Evolutionary conservation across 2,888 invertebrate species (phyloP).

Genomic region (Celastrina argiolus): DNA sequence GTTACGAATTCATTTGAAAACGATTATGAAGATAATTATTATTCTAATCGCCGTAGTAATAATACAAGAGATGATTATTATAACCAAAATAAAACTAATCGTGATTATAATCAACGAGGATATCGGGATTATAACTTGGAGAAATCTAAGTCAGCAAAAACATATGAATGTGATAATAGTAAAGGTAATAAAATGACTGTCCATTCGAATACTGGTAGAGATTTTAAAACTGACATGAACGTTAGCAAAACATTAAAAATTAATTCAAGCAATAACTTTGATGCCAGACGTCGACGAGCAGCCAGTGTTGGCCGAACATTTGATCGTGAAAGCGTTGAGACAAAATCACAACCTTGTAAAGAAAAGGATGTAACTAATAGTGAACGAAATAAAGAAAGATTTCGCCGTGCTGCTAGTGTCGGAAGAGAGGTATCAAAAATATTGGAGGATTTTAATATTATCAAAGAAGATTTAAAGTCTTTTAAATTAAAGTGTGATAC

Average conservation of each 20-base stretch:
- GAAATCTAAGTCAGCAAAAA: not conserved
- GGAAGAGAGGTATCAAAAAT: slow-evolving; percentile 45
- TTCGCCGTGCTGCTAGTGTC: slow-evolving; percentile 57
- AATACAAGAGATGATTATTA: slow-evolving; percentile 31
- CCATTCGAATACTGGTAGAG: slow-evolving; percentile 45
- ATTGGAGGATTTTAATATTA: slow-evolving; percentile 49
- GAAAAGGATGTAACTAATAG: slow-evolving; percentile 12
- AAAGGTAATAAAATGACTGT: slow-evolving; percentile 47
- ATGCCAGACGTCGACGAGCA: slow-evolving; percentile 54
- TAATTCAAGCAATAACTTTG: slow-evolving; percentile 41
- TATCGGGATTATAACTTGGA: slow-evolving; percentile 29
- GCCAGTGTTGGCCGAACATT: slow-evolving; percentile 60
- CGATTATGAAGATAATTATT: slow-evolving; percentile 38
- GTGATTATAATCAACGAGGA: slow-evolving; percentile 26
- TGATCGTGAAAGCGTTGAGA: slow-evolving; percentile 27
- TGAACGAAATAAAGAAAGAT: slow-evolving; percentile 36
- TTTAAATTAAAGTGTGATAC: slow-evolving; percentile 40
- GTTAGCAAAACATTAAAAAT: slow-evolving; percentile 58
- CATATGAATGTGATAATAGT: slow-evolving; percentile 7
- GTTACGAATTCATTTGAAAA: slow-evolving; percentile 34
- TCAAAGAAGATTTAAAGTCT: slow-evolving; percentile 59
- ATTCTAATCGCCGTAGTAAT: slow-evolving; percentile 35
- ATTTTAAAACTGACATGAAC: slow-evolving; percentile 64
- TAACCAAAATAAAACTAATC: slow-evolving; percentile 29
- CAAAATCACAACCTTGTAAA: slow-evolving; percentile 21